Evolutionary conservation across 2,113 vertebrate genomes (phyloP).

Genomic region (Bungarus multicinctus): DNA sequence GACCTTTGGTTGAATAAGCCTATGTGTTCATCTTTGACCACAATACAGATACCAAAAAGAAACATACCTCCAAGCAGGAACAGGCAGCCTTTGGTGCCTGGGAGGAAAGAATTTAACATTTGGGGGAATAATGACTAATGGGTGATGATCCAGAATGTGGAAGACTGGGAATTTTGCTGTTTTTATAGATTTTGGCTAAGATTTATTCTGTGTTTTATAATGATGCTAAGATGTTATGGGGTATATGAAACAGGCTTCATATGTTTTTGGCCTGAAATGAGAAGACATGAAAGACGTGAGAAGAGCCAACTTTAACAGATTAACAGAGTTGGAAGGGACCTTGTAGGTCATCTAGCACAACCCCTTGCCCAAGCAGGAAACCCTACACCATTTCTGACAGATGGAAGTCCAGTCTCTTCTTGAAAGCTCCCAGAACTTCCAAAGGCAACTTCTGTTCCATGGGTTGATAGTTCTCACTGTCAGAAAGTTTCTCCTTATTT

Average conservation of each 20-base stretch:
- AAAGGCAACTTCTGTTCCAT: no score
- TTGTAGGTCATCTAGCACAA: no score
- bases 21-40: background rate
- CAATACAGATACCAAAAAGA: background rate
- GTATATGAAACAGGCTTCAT: background rate
- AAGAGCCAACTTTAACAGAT: background rate
- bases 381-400: no score
- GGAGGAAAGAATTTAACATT: background rate
- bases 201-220: background rate
- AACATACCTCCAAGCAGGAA: background rate
- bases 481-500: no score
- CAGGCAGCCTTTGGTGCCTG: background rate
- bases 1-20: background rate
- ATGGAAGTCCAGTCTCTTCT: no score
- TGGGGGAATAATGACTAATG: background rate
- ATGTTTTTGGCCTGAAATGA: background rate
- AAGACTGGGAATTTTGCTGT: background rate
- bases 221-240: background rate
- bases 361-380: no score
- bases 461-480: no score
- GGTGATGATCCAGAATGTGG: background rate
- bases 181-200: background rate
- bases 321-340: no score
- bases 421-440: no score
- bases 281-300: background rate